A percentile compares a stretch with the other conserved stretches of the same genome.
These are phyloP conservation scores for Pavo muticus DNA, from an alignment of 2,113 vertebrate genomes.

Conservation along the genomic window DNA sequence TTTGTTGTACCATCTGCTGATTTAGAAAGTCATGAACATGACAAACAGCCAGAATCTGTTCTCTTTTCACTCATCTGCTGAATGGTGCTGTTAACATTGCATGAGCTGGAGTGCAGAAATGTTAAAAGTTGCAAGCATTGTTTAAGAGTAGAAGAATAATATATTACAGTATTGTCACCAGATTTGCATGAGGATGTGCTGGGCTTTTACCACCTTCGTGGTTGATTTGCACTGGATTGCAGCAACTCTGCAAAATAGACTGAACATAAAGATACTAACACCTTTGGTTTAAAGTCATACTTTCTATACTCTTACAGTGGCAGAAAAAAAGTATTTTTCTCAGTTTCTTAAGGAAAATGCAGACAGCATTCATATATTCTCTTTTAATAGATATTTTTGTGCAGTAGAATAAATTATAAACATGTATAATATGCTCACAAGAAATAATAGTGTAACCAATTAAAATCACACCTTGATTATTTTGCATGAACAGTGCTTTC, in stretches of 20 bases:
- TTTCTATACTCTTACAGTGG: not conserved
- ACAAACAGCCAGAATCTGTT: slow-evolving; percentile 65
- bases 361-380: not conserved
- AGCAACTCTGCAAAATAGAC: not conserved
- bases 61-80: slow-evolving; percentile 45
- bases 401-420: not conserved
- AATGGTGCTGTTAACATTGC: not conserved
- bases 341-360: not conserved
- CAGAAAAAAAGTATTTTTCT: not conserved
- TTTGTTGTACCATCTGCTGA: slow-evolving; percentile 71
- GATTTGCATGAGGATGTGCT: not conserved
- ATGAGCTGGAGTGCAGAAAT: slow-evolving; percentile 32
- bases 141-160: slow-evolving; percentile 35
- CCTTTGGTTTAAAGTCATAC: not conserved
- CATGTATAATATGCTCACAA: not conserved
- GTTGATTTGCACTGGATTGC: not conserved
- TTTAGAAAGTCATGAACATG: slow-evolving; percentile 49
- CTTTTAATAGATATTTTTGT: not conserved
- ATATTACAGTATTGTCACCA: not conserved
- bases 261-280: not conserved
- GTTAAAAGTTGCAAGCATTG: slow-evolving; percentile 3
- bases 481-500: not conserved
- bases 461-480: not conserved
- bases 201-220: slow-evolving; percentile 33
- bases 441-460: not conserved